These are phyloP conservation scores for Oceanites oceanicus DNA, from an alignment of 2,113 vertebrate species.

Conservation along the genomic window DNA sequence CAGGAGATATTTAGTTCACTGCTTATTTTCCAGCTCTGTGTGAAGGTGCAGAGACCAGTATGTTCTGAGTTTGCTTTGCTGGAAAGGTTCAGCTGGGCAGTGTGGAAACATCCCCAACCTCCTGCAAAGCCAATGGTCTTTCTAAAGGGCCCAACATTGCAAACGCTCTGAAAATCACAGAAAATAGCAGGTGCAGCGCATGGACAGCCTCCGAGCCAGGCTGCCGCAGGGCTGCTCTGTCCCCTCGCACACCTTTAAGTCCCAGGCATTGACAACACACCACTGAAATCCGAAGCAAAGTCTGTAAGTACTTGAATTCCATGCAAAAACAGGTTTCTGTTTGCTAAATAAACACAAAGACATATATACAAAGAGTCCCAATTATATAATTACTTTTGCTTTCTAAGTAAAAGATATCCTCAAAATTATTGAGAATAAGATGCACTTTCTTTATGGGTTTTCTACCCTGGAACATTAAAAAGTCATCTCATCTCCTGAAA, in stretches of 20 bases:
- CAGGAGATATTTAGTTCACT: background rate
- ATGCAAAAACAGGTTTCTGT: background rate
- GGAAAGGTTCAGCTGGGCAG: background rate
- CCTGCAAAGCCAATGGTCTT: background rate
- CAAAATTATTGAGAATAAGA: background rate
- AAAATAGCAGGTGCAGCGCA: background rate
- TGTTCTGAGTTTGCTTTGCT: background rate
- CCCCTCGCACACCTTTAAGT: rapidly evolving
- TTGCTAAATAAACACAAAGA: background rate
- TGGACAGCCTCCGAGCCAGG: rapidly evolving
- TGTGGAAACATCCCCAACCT: background rate
- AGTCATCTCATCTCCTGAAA: conserved; percentile 17
- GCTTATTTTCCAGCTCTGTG: rapidly evolving
- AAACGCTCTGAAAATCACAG: background rate
- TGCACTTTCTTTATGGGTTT: background rate
- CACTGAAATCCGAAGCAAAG: background rate
- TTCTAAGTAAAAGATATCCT: background rate
- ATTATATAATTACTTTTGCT: background rate
- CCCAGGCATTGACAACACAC: background rate
- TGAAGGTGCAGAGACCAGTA: background rate
- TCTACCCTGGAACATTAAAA: background rate
- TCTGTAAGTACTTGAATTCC: too few species aligned
- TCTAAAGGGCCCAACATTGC: rapidly evolving
- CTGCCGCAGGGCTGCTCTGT: background rate
- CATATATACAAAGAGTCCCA: background rate